Base-by-base conservation (phyloP, 2,797 vertebrate genomes). In the Sebastes cheni region DNA sequence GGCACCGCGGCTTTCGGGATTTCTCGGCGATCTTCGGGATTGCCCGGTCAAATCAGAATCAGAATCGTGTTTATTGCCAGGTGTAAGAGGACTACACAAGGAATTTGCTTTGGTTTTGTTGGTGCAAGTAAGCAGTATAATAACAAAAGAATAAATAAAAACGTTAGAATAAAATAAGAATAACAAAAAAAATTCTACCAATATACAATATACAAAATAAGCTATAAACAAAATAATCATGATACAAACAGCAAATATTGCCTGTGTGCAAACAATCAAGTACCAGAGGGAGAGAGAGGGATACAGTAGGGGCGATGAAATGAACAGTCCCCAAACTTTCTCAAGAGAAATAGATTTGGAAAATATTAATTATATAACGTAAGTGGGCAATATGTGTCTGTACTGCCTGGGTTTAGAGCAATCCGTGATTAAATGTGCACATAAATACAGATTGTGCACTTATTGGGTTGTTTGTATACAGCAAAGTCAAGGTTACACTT, bases 1-100 rank as follows among this genome's bases (percentile, higher is more conserved):
- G 59, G 76, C 96, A 92, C 18, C 58, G 84, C 90, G 75, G 77
- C 54, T 34, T 46, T 95, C 94, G 95, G 82, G 0, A 25, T 39
- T 85, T 87, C 75, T 82, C 93, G 93, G 32, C 2, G 1, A 8
- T 54, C 23, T 88, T 88, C 93, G 91, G 79, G 20, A 68, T 23
- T 64, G 5, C 4, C 27, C 56, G 2, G 68, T 18, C 16, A 64
- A 12, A 59, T 13, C 22, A 14, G 39, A 42, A 42, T 42, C 39
- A 42, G 13, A 42, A 42, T 42, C 2, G 39, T 42, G 39, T 42
- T 42, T 42, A 42, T 14, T 42, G 13, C 13, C 39, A 42, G 13
- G 39, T 42, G 13, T 3, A 42, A 42, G 39, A 42, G 39, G 39
- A 14, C 13, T 14, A 14, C 39, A 42, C 13, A 6, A 6, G 39